A percentile compares a stretch with the other conserved stretches of the same genome.
These are phyloP conservation scores for Athene noctua DNA, from an alignment of 2,113 vertebrate genomes.

Conservation along the genomic window DNA sequence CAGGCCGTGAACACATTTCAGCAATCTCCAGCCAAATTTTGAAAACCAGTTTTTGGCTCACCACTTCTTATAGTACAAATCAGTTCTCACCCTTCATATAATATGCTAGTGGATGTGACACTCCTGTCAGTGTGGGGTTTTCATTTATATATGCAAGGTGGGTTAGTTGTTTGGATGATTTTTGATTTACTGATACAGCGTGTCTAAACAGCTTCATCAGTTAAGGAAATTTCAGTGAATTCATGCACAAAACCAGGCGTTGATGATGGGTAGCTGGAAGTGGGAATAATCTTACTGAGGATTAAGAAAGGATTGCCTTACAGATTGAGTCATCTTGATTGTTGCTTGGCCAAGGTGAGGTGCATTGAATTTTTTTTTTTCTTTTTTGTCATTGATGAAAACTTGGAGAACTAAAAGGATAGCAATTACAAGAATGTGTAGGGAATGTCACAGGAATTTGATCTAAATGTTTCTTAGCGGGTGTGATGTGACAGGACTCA, in stretches of 20 bases:
- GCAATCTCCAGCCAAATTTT: slow-evolving; percentile 3
- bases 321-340: neutral
- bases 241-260: neutral
- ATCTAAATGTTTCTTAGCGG: neutral
- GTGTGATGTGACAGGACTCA: neutral
- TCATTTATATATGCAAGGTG: neutral
- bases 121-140: neutral
- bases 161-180: neutral
- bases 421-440: neutral
- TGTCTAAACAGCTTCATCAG: neutral
- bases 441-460: neutral
- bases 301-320: neutral
- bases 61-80: neutral
- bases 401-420: neutral
- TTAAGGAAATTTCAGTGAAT: neutral
- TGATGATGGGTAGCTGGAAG: neutral
- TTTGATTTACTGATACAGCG: neutral
- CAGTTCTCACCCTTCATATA: neutral
- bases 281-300: neutral
- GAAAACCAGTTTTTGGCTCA: neutral
- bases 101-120: neutral
- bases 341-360: neutral
- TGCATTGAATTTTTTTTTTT: neutral
- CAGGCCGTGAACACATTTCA: neutral
- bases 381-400: neutral